Evolutionary conservation across 30 jellyfish, hydroid and myxozoan genomes (phyloP), one percentile per base, ranked within the genome.

Genomic region (Chrysaora quinquecirrha): DNA sequence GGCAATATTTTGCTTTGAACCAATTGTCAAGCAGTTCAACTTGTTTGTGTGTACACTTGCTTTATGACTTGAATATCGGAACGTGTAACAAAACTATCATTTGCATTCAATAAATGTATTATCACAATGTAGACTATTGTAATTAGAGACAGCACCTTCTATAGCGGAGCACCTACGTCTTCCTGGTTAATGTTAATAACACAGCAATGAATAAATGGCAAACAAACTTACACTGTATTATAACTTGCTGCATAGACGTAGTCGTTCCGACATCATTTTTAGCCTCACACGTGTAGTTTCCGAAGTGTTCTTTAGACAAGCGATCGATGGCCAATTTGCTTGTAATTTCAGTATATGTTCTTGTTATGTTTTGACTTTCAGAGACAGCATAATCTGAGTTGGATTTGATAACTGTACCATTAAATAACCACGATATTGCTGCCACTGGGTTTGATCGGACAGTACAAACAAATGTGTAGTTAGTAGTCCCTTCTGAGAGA

Each of bases 401-500:
- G 14, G 64, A 28, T 9, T 16, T 22, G 11, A 52, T 16, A 11
- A 9, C 32, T 0, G 83, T 22, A 33, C 48, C 48, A 38, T 66
- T 66, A 14, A 20, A 28, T 19, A 27, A 27, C 95, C 95, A 84
- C 28, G 78, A 3, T 48, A 84, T 30, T 24, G 63, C 29, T 32
- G 81, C 69, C 3, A 19, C 75, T 27, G 95, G 95, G 30, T 84
- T 72, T 16, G 88, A 85, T 7, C 54, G 71, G 33, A 84, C 71
- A 14, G 35, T 46, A 69, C 95, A 84, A 1, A 19, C 63, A 3
- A 82, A 22, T 30, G 74, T 62, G 14, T 35, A 34, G 23, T 31
- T 24, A 0, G 80, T 80, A 23, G 67, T 65, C 28, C 90, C 90
- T 63, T 80, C 71, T 1, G 20, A 65, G 7, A 50, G 16, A n/a